A percentile compares a stretch with the other conserved stretches of the same genome.
phyloP scores from a whole-genome alignment of 2,888 invertebrate genomes.

The Lithodes maja region DNA sequence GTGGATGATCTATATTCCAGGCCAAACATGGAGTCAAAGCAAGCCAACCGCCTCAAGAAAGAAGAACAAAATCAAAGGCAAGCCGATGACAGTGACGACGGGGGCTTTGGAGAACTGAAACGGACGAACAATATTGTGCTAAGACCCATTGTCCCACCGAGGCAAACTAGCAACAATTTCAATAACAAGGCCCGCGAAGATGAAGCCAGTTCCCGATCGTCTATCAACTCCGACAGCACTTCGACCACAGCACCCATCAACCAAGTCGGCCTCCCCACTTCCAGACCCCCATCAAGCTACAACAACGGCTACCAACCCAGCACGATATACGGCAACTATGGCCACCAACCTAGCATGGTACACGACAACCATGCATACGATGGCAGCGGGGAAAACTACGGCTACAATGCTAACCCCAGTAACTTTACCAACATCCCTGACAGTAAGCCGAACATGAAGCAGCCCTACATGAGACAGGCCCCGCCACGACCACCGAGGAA shows the following conservation, averaged over 20 bases:
- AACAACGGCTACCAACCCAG: not conserved
- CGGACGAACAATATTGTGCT: not conserved
- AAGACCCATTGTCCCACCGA: not conserved
- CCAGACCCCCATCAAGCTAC: not conserved
- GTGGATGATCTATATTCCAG: slow-evolving; percentile 33
- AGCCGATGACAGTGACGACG: slow-evolving; percentile 41
- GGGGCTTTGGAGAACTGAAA: slow-evolving; percentile 33
- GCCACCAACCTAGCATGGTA: not conserved
- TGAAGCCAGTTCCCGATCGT: not conserved
- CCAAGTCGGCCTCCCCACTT: slow-evolving; percentile 37
- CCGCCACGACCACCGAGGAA: not conserved
- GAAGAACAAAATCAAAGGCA: not conserved
- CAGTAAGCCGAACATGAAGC: not conserved
- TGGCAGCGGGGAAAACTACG: not conserved
- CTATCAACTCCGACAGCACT: not conserved
- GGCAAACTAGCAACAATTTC: not conserved
- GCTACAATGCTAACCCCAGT: not conserved
- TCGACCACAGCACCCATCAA: slow-evolving; percentile 25
- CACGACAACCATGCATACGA: slow-evolving; percentile 24
- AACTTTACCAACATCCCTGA: too few relatives aligned
- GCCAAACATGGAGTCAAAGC: slow-evolving; percentile 25
- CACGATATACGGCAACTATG: not conserved
- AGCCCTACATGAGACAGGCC: not conserved
- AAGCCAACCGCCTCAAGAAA: not conserved
- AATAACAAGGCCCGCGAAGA: not conserved